Conservation (phyloP, 2,113 vertebrate species). For the Lamprologus callipterus region DNA sequence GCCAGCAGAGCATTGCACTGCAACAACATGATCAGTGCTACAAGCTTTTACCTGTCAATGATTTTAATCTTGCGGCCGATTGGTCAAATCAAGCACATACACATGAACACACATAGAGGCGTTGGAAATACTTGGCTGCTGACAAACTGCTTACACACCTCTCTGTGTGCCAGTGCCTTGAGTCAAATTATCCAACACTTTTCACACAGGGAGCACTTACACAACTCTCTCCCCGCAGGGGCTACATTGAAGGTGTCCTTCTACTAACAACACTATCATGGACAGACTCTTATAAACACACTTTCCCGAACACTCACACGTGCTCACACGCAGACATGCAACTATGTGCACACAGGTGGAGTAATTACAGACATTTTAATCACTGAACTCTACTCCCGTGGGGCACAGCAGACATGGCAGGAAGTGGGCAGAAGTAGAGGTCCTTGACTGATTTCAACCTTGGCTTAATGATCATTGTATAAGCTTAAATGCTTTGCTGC, state of each 20-base stretch:
- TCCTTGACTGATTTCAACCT: conserved; percentile 65
- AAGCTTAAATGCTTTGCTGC: conserved; percentile 43
- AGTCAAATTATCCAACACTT: conserved; percentile 44
- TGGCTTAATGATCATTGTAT: conserved; percentile 54
- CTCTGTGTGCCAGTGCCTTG: conserved; percentile 23
- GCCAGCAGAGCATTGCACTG: not conserved
- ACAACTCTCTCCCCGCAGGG: conserved; percentile 21
- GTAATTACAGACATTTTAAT: conserved; percentile 63
- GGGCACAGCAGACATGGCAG: conserved; percentile 26
- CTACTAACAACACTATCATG: conserved; percentile 17
- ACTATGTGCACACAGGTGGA: conserved; percentile 8
- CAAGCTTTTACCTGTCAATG: not conserved
- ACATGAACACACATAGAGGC: not conserved
- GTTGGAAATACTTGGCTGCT: conserved; percentile 11
- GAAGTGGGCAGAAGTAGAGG: conserved; percentile 27
- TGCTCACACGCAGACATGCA: not conserved
- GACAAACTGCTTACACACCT: conserved; percentile 50
- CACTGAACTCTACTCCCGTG: conserved; percentile 49
- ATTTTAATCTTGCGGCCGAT: not conserved
- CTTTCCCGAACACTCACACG: not conserved
- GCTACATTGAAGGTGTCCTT: conserved; percentile 53
- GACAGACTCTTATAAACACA: not conserved
- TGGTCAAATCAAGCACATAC: not conserved
- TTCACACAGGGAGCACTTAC: conserved; percentile 35
- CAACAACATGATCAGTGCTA: not conserved